A percentile compares a stretch with the other conserved stretches of the same genome.
phyloP scores from a whole-genome alignment of 1,140 invertebrate genomes.

The Anoplolepis gracilipes region DNA sequence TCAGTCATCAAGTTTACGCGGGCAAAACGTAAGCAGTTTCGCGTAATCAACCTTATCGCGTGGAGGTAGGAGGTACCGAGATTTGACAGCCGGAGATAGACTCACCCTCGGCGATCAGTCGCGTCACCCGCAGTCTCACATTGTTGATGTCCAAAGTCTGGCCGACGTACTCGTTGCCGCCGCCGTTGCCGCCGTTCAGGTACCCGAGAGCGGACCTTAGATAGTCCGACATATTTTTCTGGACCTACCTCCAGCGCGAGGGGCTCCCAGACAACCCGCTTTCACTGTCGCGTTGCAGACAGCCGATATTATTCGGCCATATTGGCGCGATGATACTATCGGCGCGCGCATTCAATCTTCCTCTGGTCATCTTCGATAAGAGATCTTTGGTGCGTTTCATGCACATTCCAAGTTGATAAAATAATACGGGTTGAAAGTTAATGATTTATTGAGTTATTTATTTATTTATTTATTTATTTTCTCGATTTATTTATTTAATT shows the following conservation, averaged over 20 bases:
- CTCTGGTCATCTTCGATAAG: too few relatives aligned
- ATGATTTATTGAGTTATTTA: too few relatives aligned
- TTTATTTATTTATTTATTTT: too few relatives aligned
- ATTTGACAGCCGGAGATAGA: constrained; percentile 58
- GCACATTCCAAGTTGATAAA: too few relatives aligned
- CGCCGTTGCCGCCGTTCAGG: constrained; percentile 79
- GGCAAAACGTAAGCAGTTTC: not conserved
- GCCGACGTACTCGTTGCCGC: constrained; percentile 94
- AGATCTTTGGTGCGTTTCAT: too few relatives aligned
- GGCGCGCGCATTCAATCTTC: constrained; percentile 23
- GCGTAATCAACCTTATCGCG: not conserved
- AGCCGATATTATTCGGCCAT: constrained; percentile 82
- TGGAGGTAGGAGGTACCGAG: constrained; percentile 17
- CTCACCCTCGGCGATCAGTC: constrained; percentile 97
- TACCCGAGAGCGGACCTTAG: constrained; percentile 83
- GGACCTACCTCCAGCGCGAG: constrained; percentile 63
- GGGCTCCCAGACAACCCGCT: constrained; percentile 58
- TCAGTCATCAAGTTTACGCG: not conserved
- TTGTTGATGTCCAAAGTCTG: constrained; percentile 95
- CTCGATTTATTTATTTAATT: too few relatives aligned
- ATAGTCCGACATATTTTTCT: constrained; percentile 83
- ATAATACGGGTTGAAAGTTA: too few relatives aligned
- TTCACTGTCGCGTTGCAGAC: constrained; percentile 77
- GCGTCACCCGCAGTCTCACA: constrained; percentile 95
- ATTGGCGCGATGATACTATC: constrained; percentile 79